Evolutionary conservation across 2,888 invertebrate genomes (phyloP).

Genomic region (Adineta ricciae): DNA sequence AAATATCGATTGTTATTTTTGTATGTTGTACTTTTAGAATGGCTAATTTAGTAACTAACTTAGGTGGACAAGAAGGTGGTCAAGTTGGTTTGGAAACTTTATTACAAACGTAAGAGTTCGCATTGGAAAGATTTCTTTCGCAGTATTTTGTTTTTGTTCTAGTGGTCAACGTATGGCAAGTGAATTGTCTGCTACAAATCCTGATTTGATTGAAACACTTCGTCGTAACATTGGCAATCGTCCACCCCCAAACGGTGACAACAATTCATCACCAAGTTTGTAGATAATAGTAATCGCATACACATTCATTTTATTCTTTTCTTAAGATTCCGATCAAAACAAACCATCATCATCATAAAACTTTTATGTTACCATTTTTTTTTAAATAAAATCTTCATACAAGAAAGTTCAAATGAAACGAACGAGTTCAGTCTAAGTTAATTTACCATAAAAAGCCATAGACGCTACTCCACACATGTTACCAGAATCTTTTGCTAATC

Average conservation of each 20-base stretch:
- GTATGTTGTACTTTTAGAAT: neutral
- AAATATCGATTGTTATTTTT: neutral
- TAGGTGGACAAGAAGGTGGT: neutral
- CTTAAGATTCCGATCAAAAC: neutral
- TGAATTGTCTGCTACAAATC: neutral
- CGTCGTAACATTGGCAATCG: neutral
- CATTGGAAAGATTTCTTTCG: no score
- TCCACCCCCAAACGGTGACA: neutral
- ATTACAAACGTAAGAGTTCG: slow-evolving; percentile 20
- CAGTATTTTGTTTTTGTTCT: neutral
- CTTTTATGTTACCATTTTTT: neutral
- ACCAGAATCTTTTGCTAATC: neutral
- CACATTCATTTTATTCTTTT: no score
- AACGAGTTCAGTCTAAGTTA: neutral
- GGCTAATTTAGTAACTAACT: slow-evolving; percentile 21
- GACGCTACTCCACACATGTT: slow-evolving; percentile 6
- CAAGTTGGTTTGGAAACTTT: neutral
- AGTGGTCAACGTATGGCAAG: slow-evolving; percentile 17
- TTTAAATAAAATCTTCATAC: neutral
- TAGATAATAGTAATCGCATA: no score
- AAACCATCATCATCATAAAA: neutral
- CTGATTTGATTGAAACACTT: neutral
- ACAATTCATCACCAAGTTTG: neutral
- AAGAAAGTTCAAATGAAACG: neutral
- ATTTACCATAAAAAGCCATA: neutral